Conservation (phyloP, 2,888 invertebrate species). For the Leucoptera coffeella region DNA sequence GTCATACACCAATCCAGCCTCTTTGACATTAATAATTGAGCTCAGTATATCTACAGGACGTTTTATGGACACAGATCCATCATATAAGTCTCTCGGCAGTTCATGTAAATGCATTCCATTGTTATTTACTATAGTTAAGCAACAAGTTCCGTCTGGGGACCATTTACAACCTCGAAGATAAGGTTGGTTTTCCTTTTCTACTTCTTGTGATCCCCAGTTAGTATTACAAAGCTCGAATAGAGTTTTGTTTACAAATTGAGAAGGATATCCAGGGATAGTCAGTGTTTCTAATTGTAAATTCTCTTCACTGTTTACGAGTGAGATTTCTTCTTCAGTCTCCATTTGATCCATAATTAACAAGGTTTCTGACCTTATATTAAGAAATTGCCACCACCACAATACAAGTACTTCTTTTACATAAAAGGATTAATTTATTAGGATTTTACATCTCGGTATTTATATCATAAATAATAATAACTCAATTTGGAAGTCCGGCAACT, state of each 20-base stretch:
- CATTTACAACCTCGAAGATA: conserved; percentile 71
- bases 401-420: too few species aligned
- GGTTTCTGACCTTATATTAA: too few species aligned
- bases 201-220: conserved; percentile 37
- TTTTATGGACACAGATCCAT: conserved; percentile 29
- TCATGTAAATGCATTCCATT: conserved; percentile 77
- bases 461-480: too few species aligned
- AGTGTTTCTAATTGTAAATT: too few species aligned
- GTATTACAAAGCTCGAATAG: conserved; percentile 48
- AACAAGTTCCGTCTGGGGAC: conserved; percentile 91
- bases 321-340: too few species aligned
- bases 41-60: conserved; percentile 38
- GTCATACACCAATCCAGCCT: conserved; percentile 84
- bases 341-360: too few species aligned
- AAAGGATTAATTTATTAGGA: too few species aligned
- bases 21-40: conserved; percentile 57
- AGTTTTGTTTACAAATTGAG: conserved; percentile 25
- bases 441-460: too few species aligned
- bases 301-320: too few species aligned
- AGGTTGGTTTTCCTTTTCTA: conserved; percentile 50
- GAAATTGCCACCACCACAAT: too few species aligned
- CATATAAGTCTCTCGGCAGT: conserved; percentile 68
- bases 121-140: conserved; percentile 77
- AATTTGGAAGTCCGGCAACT: too few species aligned
- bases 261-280: conserved; percentile 18